phyloP scores from a whole-genome alignment of 2,888 invertebrate species.

The Drosophila emarginata region DNA sequence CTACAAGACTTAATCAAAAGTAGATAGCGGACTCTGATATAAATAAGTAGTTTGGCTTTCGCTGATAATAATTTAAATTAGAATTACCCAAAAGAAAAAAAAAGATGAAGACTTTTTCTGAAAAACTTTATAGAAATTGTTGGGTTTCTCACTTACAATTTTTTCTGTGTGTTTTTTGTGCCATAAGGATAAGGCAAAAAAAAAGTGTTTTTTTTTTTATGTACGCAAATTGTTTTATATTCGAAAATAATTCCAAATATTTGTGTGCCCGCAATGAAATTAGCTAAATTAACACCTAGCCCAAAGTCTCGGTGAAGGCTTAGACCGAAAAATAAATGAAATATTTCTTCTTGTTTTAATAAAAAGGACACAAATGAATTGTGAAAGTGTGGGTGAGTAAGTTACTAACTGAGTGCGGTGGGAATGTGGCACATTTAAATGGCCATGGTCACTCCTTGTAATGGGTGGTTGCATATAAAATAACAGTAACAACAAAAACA shows the following conservation, averaged over 20 bases:
- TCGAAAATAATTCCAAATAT: constrained; percentile 69
- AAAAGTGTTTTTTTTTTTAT: constrained; percentile 24
- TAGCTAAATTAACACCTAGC: constrained; percentile 75
- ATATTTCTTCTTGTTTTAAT: constrained; percentile 73
- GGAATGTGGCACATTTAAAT: constrained; percentile 41
- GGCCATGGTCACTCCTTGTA: constrained; percentile 1
- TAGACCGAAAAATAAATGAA: constrained; percentile 67
- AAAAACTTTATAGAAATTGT: background rate
- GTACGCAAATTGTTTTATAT: constrained; percentile 66
- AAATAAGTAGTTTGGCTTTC: no score
- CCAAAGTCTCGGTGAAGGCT: constrained; percentile 56
- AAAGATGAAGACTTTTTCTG: no score
- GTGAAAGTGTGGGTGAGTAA: background rate
- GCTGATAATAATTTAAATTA: no score
- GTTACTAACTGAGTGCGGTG: constrained; percentile 8
- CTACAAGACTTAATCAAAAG: no score
- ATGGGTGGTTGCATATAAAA: background rate
- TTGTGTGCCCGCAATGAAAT: constrained; percentile 72
- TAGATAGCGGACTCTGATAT: no score
- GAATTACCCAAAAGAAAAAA: no score
- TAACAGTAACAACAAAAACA: background rate
- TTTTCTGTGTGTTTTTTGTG: background rate
- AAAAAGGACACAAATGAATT: constrained; percentile 43
- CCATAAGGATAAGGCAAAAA: background rate
- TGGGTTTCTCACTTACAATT: background rate